A percentile compares a stretch with the other conserved stretches of the same genome.
phyloP scores from a whole-genome alignment of 2,113 vertebrate genomes.

The Triplophysa dalaica region DNA sequence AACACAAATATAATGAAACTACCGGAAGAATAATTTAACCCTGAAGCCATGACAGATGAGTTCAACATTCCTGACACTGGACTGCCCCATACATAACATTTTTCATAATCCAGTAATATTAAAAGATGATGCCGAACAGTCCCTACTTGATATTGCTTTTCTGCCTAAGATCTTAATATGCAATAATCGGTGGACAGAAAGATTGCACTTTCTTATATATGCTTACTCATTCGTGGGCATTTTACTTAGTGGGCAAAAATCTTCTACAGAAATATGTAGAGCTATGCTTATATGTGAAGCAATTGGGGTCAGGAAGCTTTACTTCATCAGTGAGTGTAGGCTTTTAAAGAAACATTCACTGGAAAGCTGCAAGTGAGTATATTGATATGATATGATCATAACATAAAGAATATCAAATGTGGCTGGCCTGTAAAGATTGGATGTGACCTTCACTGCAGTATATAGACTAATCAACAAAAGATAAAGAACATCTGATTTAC shows the following conservation, averaged over 20 bases:
- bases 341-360: no score
- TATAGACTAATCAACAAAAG: no score
- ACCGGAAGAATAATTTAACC: no score
- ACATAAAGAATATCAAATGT: no score
- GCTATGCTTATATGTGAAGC: neutral
- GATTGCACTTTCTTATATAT: slow-evolving; percentile 37
- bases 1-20: neutral
- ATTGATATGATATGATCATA: no score
- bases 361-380: no score
- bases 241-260: neutral
- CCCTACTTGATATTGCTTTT: slow-evolving; percentile 10
- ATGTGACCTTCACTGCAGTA: no score
- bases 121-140: neutral
- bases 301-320: neutral
- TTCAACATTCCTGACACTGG: slow-evolving; percentile 20
- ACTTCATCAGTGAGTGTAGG: no score
- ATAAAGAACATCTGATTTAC: no score
- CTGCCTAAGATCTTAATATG: slow-evolving; percentile 33
- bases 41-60: neutral
- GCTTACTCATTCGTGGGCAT: neutral
- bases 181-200: slow-evolving; percentile 24
- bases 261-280: neutral
- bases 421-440: no score
- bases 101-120: slow-evolving; percentile 8
- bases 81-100: slow-evolving; percentile 21